Evolutionary conservation across 2,888 invertebrate genomes (phyloP).

Genomic region (Hartigia nigra): DNA sequence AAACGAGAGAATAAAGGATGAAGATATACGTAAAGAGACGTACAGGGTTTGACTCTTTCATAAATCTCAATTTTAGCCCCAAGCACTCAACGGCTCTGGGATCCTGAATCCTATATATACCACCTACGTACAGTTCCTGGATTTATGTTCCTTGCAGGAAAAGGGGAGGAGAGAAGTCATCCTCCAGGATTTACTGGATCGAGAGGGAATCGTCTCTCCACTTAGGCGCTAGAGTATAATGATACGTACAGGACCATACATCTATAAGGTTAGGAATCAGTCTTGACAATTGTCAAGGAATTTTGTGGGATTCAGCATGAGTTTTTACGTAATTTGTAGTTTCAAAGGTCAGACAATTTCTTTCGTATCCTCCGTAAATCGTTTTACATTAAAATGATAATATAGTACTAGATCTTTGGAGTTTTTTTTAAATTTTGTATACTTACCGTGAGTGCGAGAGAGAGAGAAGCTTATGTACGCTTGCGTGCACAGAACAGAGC

Average conservation of each 20-base stretch:
- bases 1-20: neutral
- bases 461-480: neutral
- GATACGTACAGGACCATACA: neutral
- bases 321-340: neutral
- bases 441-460: neutral
- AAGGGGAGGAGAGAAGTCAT: neutral
- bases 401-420: neutral
- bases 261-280: neutral
- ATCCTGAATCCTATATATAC: neutral
- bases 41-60: slow-evolving; percentile 1
- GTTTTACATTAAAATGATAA: neutral
- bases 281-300: no score
- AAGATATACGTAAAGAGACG: neutral
- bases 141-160: neutral
- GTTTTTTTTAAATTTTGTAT: neutral
- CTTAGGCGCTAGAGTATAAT: neutral
- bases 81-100: slow-evolving; percentile 5
- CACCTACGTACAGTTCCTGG: neutral
- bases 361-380: neutral
- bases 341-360: neutral
- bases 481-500: neutral
- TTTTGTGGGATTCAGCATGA: no score
- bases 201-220: neutral
- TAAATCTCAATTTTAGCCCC: slow-evolving; percentile 25
- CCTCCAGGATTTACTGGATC: neutral